Evolutionary conservation across 2,888 invertebrate genomes (phyloP).

Genomic region (Pristionchus arcanus): DNA sequence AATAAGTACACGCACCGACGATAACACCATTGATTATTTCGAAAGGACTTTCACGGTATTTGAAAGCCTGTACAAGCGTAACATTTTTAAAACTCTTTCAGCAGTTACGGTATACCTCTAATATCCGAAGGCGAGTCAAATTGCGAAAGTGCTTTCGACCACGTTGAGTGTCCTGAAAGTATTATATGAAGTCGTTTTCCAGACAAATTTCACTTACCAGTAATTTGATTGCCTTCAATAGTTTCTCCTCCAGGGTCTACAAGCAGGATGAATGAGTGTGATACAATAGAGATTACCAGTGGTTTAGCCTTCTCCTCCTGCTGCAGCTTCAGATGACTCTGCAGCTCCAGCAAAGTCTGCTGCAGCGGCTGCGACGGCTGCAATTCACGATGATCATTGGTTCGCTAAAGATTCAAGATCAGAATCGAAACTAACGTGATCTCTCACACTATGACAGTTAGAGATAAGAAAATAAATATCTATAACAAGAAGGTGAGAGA

Average conservation of each 20-base stretch:
- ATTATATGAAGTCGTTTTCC: neutral
- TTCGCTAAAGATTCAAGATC: too few relatives aligned
- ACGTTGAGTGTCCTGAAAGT: neutral
- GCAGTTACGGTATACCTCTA: neutral
- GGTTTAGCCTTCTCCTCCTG: too few relatives aligned
- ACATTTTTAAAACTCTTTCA: neutral
- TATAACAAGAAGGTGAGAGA: too few relatives aligned
- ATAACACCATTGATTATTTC: neutral
- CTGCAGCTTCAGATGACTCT: too few relatives aligned
- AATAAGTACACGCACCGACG: neutral
- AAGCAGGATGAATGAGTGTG: neutral
- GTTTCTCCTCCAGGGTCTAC: neutral
- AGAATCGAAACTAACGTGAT: too few relatives aligned
- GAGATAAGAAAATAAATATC: too few relatives aligned
- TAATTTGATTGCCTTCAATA: neutral
- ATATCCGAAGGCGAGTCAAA: neutral
- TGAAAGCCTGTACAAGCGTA: neutral
- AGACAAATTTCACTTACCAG: neutral
- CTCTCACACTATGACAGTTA: too few relatives aligned
- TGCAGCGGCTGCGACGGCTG: too few relatives aligned
- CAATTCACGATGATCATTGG: too few relatives aligned
- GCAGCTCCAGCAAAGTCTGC: too few relatives aligned
- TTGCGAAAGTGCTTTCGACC: neutral
- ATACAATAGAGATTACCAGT: too few relatives aligned
- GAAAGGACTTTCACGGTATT: neutral